Base-by-base conservation (phyloP, 2,113 vertebrate genomes). In the Puma concolor region DNA sequence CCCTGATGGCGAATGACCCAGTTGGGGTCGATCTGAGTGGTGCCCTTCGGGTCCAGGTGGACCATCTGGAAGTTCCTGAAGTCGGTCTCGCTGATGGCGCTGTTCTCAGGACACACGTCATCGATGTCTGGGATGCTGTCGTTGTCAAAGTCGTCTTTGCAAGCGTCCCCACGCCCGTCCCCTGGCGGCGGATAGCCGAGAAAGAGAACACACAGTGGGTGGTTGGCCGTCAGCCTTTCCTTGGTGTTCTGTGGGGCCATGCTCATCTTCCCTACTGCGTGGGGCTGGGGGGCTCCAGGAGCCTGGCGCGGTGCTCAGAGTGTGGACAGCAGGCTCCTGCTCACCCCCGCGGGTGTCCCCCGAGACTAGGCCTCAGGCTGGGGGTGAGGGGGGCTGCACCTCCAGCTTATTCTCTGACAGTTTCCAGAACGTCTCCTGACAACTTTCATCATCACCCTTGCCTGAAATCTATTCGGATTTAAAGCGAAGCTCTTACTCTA, bases 41-140 rank as follows among this genome's bases (percentile, higher is more conserved):
- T 99, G 95, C 99, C 99, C 98, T 99, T 99, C 76, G 99, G 99
- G 98, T 99, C 99, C 98, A 99, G 94, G 80, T 99, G 99, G 85
- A 99, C 99, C 99, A 99, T 99, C 98, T 99, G 99, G 98, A 99
- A 99, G 98, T 99, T 99, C 86, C 99, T 99, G 98, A 99, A 99
- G 98, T 99, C 99, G 0, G 99, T 99, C 97, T 99, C 99, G 48
- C 99, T 99, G 97, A 99, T 99, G 90, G 99, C 99, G 21, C 97
- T 99, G 98, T 99, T 99, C 98, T 99, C 99, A 1, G 99, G 99
- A 60, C 99, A 99, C 50, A 99, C 99, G 21, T 99, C 99, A 13
- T 99, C 98, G 84, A 99, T 99, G 98, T 99, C 99, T 0, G 99
- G 99, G 94, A 99, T 98, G 0, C 17, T 99, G 98, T 99, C 99